Percentiles rank a stretch among this genome's conserved stretches.
Conservation (phyloP, 2,888 invertebrate genomes). For the Macrosiphum euphorbiae region DNA sequence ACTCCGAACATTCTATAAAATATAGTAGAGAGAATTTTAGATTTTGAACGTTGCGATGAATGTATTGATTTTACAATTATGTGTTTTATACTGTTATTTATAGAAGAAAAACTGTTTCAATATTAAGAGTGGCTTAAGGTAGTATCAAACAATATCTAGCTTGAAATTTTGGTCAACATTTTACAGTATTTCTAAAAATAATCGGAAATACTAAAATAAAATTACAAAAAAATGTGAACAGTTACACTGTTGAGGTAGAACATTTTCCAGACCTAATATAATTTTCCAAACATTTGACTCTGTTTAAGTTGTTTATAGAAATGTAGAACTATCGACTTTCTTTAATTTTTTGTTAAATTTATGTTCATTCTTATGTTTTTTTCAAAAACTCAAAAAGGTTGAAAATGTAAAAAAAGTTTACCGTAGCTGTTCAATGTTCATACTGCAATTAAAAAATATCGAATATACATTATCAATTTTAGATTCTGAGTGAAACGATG, state of each 20-base stretch:
- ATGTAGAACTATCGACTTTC: not conserved
- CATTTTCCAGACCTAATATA: not conserved
- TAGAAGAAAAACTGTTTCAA: not conserved
- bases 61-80: constrained; percentile 18
- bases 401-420: not conserved
- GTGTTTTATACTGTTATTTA: constrained; percentile 1
- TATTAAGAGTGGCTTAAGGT: not conserved
- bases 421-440: too few species aligned
- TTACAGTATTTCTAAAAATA: not conserved
- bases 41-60: not conserved
- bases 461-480: too few species aligned
- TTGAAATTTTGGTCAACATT: not conserved
- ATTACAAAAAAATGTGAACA: not conserved
- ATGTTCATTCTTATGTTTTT: not conserved
- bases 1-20: not conserved
- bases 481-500: too few species aligned
- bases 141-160: not conserved
- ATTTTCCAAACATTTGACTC: not conserved
- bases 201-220: not conserved
- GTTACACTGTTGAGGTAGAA: not conserved
- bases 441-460: too few species aligned
- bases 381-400: not conserved
- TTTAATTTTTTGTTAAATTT: not conserved
- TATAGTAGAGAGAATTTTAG: not conserved
- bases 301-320: not conserved